Evolutionary conservation across 2,888 invertebrate genomes (phyloP).

Genomic region (Altica lythri): DNA sequence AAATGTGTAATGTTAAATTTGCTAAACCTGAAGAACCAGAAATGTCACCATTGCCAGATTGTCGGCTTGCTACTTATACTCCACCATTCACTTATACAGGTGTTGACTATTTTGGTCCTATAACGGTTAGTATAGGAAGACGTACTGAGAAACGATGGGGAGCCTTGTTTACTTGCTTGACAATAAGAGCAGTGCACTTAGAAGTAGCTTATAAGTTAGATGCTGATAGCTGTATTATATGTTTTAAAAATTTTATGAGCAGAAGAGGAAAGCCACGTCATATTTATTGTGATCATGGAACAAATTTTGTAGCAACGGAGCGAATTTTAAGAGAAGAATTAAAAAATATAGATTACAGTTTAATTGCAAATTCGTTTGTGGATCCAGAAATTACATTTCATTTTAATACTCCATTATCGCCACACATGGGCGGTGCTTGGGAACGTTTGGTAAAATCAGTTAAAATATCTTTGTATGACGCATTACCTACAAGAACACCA

Average conservation of each 20-base stretch:
- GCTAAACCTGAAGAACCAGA: constrained; percentile 12
- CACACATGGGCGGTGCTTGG: constrained; percentile 22
- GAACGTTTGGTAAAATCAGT: constrained; percentile 20
- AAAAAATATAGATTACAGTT: constrained; percentile 3
- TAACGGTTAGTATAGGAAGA: constrained; percentile 23
- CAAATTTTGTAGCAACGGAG: constrained; percentile 14
- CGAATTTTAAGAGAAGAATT: constrained; percentile 8
- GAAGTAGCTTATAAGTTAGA: constrained; percentile 16
- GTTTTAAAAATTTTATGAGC: no score
- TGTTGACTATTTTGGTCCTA: constrained; percentile 29
- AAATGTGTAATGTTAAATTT: constrained; percentile 14
- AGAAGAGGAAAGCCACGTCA: constrained; percentile 16
- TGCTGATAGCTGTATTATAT: no score
- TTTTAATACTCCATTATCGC: constrained; percentile 20
- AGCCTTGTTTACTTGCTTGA: constrained; percentile 20
- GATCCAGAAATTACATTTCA: constrained; percentile 17
- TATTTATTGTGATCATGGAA: constrained; percentile 19
- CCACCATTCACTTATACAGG: constrained; percentile 21
- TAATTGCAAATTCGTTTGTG: constrained; percentile 16
- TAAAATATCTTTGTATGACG: constrained; percentile 21
- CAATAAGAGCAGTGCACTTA: constrained; percentile 23
- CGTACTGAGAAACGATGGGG: constrained; percentile 25
- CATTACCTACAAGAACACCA: constrained; percentile 20
- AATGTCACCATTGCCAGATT: constrained; percentile 22
- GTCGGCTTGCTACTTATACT: constrained; percentile 6